Conservation (phyloP, 2,888 invertebrate species). For the Campopleginae sp. region DNA sequence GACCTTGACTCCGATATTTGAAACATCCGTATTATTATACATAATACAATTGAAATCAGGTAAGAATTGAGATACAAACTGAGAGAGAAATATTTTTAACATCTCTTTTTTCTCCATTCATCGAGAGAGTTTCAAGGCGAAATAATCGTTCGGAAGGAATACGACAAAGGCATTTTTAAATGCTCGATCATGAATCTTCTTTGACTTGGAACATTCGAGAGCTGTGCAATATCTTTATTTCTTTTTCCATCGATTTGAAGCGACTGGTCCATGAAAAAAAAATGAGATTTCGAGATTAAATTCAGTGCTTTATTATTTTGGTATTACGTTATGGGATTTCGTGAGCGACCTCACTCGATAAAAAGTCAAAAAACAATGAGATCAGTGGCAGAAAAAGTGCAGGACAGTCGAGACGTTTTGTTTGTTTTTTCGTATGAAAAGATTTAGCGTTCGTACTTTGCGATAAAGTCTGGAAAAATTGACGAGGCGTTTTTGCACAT, state of each 20-base stretch:
- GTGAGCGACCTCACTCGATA: background rate
- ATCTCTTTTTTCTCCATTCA: slow-evolving; percentile 20
- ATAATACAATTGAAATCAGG: slow-evolving; percentile 27
- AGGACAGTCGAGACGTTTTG: too few species aligned
- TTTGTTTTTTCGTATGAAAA: too few species aligned
- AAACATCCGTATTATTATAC: slow-evolving; percentile 51
- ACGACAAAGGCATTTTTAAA: slow-evolving; percentile 8
- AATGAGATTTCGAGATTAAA: background rate
- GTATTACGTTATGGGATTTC: background rate
- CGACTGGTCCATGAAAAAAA: background rate
- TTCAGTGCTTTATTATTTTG: background rate
- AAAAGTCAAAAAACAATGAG: background rate
- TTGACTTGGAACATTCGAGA: slow-evolving; percentile 3
- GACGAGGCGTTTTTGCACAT: too few species aligned
- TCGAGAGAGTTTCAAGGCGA: slow-evolving; percentile 30
- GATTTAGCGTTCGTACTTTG: too few species aligned
- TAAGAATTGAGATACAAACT: slow-evolving; percentile 27
- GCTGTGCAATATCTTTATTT: background rate
- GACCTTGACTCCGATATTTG: slow-evolving; percentile 61
- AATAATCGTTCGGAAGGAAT: slow-evolving; percentile 25
- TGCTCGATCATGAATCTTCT: slow-evolving; percentile 2
- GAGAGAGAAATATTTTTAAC: background rate
- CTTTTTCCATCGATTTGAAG: background rate
- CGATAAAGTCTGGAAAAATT: background rate
- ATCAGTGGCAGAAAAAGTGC: background rate